Evolutionary conservation across 92 coral and sea anemone species (phyloP).

Genomic region (Paramuricea clavata): DNA sequence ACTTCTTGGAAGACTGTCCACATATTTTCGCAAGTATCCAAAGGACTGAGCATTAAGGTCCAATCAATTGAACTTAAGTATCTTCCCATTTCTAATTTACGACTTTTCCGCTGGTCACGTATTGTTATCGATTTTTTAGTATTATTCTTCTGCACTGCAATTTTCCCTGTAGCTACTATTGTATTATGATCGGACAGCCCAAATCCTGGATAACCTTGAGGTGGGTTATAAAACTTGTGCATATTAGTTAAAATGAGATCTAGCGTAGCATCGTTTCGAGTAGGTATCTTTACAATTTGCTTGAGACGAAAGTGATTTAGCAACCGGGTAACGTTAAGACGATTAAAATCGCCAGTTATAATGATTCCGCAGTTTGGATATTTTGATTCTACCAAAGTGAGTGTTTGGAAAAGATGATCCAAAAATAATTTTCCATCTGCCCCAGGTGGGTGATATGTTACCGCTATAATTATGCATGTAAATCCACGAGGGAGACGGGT

Average conservation of each 20-base stretch:
- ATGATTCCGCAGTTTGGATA: conserved; percentile 61
- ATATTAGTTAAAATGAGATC: conserved; percentile 58
- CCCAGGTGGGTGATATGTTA: conserved; percentile 55
- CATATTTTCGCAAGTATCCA: conserved; percentile 37
- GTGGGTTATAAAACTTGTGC: conserved; percentile 47
- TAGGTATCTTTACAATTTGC: conserved; percentile 59
- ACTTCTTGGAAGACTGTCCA: conserved; percentile 35
- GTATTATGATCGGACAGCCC: conserved; percentile 63
- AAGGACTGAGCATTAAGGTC: conserved; percentile 41
- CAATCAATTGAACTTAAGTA: conserved; percentile 53
- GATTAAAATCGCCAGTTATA: conserved; percentile 64
- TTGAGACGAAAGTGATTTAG: conserved; percentile 42
- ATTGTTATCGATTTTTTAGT: conserved; percentile 24
- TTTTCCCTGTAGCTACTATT: conserved; percentile 24
- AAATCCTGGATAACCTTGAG: conserved; percentile 58
- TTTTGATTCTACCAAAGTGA: conserved; percentile 57
- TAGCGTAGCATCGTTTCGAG: conserved; percentile 47
- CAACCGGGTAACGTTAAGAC: conserved; percentile 39
- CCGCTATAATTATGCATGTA: conserved; percentile 30
- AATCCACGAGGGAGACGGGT: conserved; percentile 50
- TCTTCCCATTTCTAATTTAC: conserved; percentile 64
- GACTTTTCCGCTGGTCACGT: conserved; percentile 55
- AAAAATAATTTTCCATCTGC: conserved; percentile 44
- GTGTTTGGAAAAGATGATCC: conserved; percentile 54
- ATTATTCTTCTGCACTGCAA: neutral